These are phyloP conservation scores for Callaeas wilsoni DNA, from an alignment of 2,113 vertebrate genomes.

Conservation along the genomic window DNA sequence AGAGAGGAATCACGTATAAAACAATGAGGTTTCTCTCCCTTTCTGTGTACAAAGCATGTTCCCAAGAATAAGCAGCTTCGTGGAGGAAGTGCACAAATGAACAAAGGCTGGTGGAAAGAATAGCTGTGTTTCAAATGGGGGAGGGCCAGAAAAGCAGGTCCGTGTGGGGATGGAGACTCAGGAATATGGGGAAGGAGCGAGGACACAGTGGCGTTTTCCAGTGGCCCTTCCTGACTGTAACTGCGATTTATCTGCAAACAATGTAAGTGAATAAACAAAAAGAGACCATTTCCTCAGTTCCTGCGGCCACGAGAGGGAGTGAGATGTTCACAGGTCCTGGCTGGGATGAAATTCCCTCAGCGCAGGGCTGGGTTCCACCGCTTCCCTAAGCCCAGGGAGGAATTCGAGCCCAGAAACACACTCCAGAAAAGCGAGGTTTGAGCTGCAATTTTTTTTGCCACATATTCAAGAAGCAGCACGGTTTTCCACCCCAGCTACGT, in stretches of 20 bases:
- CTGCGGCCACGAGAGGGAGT: slow-evolving; percentile 33
- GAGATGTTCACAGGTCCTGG: background rate
- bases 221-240: background rate
- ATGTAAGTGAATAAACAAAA: rapidly evolving
- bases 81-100: background rate
- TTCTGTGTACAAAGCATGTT: background rate
- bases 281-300: too few species aligned
- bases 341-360: rapidly evolving
- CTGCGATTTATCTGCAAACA: background rate
- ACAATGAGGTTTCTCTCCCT: background rate
- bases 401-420: background rate
- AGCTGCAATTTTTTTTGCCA: background rate
- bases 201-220: background rate
- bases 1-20: background rate
- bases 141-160: background rate
- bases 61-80: background rate
- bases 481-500: background rate
- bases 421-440: background rate
- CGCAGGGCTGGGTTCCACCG: background rate
- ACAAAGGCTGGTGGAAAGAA: background rate
- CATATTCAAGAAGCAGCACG: background rate
- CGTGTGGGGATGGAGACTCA: background rate
- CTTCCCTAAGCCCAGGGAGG: background rate
- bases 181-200: background rate
- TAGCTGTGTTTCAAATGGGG: background rate